phyloP scores from a whole-genome alignment of 2,113 vertebrate genomes.

The Hiodon alosoides region DNA sequence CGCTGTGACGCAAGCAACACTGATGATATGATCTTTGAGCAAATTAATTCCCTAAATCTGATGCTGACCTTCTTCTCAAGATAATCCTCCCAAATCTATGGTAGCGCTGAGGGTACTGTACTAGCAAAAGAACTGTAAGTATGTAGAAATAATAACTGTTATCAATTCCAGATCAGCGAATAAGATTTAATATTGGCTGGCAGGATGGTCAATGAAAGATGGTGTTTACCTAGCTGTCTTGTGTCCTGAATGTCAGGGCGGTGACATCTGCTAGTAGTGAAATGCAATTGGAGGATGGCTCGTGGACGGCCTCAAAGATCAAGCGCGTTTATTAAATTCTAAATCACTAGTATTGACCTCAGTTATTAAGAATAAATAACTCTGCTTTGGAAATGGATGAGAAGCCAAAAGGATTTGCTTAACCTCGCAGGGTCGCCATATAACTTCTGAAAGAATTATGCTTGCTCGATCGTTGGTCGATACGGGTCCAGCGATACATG shows the following conservation, averaged over 20 bases:
- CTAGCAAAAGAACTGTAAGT: neutral
- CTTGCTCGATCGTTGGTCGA: constrained; percentile 7
- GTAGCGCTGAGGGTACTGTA: neutral
- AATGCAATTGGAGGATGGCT: neutral
- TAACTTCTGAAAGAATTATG: constrained; percentile 84
- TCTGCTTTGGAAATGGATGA: constrained; percentile 64
- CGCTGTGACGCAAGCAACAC: neutral
- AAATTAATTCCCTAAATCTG: neutral
- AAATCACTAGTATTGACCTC: constrained; percentile 25
- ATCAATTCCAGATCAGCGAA: neutral
- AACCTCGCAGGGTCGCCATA: constrained; percentile 85
- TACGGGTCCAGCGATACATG: constrained; percentile 50
- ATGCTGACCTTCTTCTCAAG: neutral
- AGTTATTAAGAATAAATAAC: constrained; percentile 76
- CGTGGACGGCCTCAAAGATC: neutral
- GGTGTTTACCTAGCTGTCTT: neutral
- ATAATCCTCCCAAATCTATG: neutral
- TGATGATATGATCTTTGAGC: neutral
- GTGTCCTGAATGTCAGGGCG: neutral
- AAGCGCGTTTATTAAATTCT: constrained; percentile 15
- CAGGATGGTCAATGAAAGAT: neutral
- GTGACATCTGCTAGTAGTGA: neutral
- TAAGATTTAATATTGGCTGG: neutral
- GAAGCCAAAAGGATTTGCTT: constrained; percentile 72
- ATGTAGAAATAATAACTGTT: neutral